Evolutionary conservation across 2,113 vertebrate genomes (phyloP), one percentile per base, ranked within the genome.

Genomic region (Gnathonemus echidnorhynchus): DNA sequence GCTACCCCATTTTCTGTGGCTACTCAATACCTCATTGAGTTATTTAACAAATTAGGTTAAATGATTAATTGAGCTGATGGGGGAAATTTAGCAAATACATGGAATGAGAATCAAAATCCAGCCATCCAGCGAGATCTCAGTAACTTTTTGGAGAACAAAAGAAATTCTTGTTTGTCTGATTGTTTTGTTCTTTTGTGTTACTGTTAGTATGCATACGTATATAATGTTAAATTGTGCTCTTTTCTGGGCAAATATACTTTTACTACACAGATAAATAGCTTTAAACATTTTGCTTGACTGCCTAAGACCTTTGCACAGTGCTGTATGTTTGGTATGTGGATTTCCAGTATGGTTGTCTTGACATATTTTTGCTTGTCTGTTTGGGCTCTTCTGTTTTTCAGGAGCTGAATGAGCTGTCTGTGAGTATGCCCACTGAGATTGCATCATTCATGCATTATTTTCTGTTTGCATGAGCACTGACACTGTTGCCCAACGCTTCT

Each of bases 401-500:
- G 97, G 97, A 97, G 89, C 91, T 97, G 70, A 96, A 96, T 92
- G 96, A 96, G 92, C 94, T 97, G 91, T 94, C 96, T 39, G 96
- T 97, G 92, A 97, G 96, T 96, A 84, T 7, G 9, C n/a, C 42
- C 48, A 1, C 66, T 66, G 10, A 13, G 11, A 21, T 35, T 6
- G 74, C 24, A 58, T 88, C 13, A 88, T 13, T 56, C 24, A 8
- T 39, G 24, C 6, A 19, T 19, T 11, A 24, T 45, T 56, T 7
- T n/a, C 9, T 58, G 49, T 24, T 17, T 8, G 10, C 27, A 1
- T 11, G 49, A 53, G 48, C 42, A 17, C 49, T 56, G 86, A 87
- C 50, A 24, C 50, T 85, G 3, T 56, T n/a, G 3, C 53, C 31
- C 52, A 46, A 42, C 39, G 19, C 90, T 77, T 85, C 19, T 92